A percentile compares a stretch with the other conserved stretches of the same genome.
phyloP scores from a whole-genome alignment of 37 sponge, comb jelly and placozoan genomes.

The Sycon ciliatum region DNA sequence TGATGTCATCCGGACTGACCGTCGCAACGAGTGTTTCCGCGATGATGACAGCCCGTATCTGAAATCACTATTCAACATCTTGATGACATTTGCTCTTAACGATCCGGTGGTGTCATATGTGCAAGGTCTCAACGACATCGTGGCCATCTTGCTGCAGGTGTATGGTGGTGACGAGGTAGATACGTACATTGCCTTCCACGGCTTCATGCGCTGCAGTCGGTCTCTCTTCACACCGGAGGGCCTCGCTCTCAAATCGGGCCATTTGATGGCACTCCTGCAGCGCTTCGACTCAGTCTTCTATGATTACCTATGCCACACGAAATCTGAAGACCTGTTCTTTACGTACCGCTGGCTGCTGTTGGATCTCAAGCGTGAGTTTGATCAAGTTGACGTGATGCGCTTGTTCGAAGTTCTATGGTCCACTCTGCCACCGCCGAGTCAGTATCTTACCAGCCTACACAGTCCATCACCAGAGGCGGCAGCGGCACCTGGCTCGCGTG shows the following conservation, averaged over 20 bases:
- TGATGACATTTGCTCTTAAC: not conserved
- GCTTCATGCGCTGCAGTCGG: not conserved
- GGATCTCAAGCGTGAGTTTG: conserved; percentile 5
- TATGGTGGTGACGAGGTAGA: not conserved
- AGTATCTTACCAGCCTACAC: no score
- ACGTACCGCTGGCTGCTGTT: conserved; percentile 5
- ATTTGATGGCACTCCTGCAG: not conserved
- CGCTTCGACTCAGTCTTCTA: not conserved
- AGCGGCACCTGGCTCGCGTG: no score
- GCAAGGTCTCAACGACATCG: not conserved
- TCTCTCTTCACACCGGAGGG: not conserved
- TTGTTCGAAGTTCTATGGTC: not conserved
- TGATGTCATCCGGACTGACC: not conserved
- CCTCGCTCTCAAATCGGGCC: not conserved
- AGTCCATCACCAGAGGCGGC: no score
- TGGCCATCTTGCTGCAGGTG: not conserved
- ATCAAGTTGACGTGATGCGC: not conserved
- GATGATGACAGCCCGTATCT: not conserved
- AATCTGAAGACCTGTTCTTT: not conserved
- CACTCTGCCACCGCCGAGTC: not conserved
- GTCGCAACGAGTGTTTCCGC: not conserved
- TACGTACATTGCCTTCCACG: not conserved
- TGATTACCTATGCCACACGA: not conserved
- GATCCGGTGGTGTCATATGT: not conserved
- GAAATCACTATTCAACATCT: not conserved